Evolutionary conservation across 2,888 invertebrate species (phyloP).

Genomic region (Allolobophora icterica): DNA sequence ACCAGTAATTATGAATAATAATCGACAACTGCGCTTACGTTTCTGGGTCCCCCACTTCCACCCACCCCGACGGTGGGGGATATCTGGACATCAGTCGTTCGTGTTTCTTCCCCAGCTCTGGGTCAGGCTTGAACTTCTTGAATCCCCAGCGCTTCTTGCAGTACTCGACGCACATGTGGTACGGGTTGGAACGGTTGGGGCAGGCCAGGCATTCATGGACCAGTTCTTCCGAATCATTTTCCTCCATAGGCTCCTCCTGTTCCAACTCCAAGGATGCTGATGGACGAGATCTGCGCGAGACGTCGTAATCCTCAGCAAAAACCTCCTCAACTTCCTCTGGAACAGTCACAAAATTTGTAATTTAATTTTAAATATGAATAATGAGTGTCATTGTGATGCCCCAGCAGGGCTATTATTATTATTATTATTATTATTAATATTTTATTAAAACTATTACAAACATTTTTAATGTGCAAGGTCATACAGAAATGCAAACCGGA

Average conservation of each 20-base stretch:
- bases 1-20: background rate
- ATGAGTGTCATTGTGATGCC: no score
- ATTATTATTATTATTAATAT: no score
- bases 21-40: conserved; percentile 58
- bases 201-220: conserved; percentile 72
- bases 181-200: conserved; percentile 90
- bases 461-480: no score
- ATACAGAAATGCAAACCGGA: no score
- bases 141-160: conserved; percentile 75
- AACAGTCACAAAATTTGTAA: background rate
- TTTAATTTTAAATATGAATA: background rate
- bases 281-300: conserved; percentile 50
- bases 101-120: conserved; percentile 78
- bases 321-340: conserved; percentile 76
- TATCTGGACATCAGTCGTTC: conserved; percentile 81
- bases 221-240: conserved; percentile 38
- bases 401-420: no score
- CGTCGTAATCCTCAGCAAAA: conserved; percentile 91
- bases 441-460: no score
- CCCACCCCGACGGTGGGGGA: conserved; percentile 90
- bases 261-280: background rate
- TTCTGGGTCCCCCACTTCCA: conserved; percentile 89
- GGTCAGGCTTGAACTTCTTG: conserved; percentile 70
- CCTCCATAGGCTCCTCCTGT: background rate
- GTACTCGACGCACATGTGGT: conserved; percentile 87